phyloP scores from a whole-genome alignment of 1,140 invertebrate species.

The Trichogramma pretiosum region DNA sequence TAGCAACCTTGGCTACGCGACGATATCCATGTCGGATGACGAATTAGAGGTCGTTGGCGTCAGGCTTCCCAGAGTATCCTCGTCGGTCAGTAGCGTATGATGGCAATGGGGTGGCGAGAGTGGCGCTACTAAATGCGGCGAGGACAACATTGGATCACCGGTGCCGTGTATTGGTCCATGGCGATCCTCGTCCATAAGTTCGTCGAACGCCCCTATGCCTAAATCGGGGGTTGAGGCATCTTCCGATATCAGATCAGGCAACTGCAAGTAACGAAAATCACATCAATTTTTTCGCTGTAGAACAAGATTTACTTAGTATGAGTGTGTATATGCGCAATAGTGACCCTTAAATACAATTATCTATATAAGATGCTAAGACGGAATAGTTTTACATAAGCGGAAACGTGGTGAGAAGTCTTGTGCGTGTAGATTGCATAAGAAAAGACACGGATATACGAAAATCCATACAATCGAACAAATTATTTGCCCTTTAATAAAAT shows the following conservation, averaged over 20 bases:
- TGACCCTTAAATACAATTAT: too few relatives aligned
- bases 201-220: constrained; percentile 63
- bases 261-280: too few relatives aligned
- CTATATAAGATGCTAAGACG: too few relatives aligned
- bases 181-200: constrained; percentile 75
- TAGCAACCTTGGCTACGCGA: constrained; percentile 42
- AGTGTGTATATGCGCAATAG: too few relatives aligned
- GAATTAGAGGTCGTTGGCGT: constrained; percentile 39
- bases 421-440: too few relatives aligned
- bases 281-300: too few relatives aligned
- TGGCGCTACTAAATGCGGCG: constrained; percentile 44
- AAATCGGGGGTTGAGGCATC: constrained; percentile 42
- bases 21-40: constrained; percentile 44
- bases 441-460: too few relatives aligned
- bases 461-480: too few relatives aligned
- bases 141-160: constrained; percentile 60
- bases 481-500: too few relatives aligned
- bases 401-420: too few relatives aligned
- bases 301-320: too few relatives aligned
- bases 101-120: constrained; percentile 35
- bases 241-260: constrained; percentile 49
- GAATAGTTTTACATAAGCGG: too few relatives aligned
- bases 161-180: constrained; percentile 49
- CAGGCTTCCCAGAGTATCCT: constrained; percentile 40
- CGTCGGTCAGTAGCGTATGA: constrained; percentile 38